Evolutionary conservation across 2,797 vertebrate species (phyloP), one percentile per base, ranked within the genome.

Genomic region (Melanogrammus aeglefinus): DNA sequence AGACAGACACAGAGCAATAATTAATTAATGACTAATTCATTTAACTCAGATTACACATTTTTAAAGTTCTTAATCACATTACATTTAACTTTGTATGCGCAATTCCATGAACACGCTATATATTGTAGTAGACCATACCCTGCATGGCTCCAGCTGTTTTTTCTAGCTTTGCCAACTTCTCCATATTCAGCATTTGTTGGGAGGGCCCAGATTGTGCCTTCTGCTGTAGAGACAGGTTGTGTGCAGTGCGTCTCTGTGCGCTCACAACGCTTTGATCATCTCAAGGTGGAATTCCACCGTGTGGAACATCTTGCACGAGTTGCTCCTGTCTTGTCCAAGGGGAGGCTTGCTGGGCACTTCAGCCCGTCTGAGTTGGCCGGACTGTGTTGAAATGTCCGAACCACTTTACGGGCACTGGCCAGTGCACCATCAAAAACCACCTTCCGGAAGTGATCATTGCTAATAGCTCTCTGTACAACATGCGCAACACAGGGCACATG

Each of bases 221-320:
- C 76, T 77, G 76, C 36, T 77, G 29, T n/a, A n/a, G n/a, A 9
- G 76, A 35, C 36, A 77, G 66, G 76, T 77, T 77, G 63, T 29
- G 33, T 77, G 21, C 76, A 77, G 63, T 77, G 76, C 29, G 6
- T 77, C 76, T 71, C 66, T 70, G 31, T 77, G 76, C 24, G 21
- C 21, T 69, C 33, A 71, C 35, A 5, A 5, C 33, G 12, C 57
- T 77, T 77, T 77, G 18, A 77, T 39, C 76, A 77, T 77, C 35
- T 41, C 33, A 16, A 77, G 66, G 76, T 77, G 39, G 75, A 76
- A 66, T 76, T 76, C 75, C 75, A 76, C 27, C 75, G 47, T 76
- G 35, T 72, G 76, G 63, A 71, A 38, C 39, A 41, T 41, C 39
- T 41, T 41, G 39, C 39, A 41, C 5, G 39, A 39, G 38, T 39